Evolutionary conservation across 2,113 vertebrate species (phyloP), one percentile per base, ranked within the genome.

Genomic region (Phaethon lepturus): DNA sequence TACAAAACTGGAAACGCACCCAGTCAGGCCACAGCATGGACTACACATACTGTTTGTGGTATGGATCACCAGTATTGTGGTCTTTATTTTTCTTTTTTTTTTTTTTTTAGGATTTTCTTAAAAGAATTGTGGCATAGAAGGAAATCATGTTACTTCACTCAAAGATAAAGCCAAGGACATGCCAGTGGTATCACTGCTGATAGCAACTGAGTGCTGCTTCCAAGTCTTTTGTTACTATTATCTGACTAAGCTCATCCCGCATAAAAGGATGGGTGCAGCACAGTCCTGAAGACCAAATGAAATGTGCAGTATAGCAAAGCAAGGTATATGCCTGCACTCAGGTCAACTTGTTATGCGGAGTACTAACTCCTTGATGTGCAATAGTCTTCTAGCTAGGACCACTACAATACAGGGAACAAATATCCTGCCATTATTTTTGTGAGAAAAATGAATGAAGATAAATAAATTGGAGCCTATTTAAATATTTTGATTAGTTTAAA

Each of bases 11-110:
- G 50, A 42, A 49, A 26, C 1, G 49, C 1, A 1, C 17, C 5
- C 29, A 44, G 7, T 23, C 26, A n/a, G 17, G 8, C 11, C 35
- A 66, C 28, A 60, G 2, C 12, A 31, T 33, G 11, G 10, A 87
- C 19, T 56, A 26, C 7, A 20, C 25, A 40, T 11, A 7, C 4
- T 0, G 14, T 49, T 18, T 50, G 0, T 49, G 26, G 13, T 49
- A n/a, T 66, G 13, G 11, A 13, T 92, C 50, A 58, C 15, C 3
- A 50, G 1, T 35, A 40, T 25, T 53, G 11, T 25, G 12, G 23
- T 26, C 40, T 77, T 38, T n/a, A 82, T n/a, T n/a, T n/a, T n/a
- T n/a, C n/a, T n/a, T n/a, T n/a, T 66, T 55, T 4, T 4, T 7
- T 2, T 23, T 23, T 58, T 68, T 47, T 20, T 50, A 35, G 35